phyloP scores from a whole-genome alignment of 2,888 invertebrate genomes.

The Pandemis heparana region DNA sequence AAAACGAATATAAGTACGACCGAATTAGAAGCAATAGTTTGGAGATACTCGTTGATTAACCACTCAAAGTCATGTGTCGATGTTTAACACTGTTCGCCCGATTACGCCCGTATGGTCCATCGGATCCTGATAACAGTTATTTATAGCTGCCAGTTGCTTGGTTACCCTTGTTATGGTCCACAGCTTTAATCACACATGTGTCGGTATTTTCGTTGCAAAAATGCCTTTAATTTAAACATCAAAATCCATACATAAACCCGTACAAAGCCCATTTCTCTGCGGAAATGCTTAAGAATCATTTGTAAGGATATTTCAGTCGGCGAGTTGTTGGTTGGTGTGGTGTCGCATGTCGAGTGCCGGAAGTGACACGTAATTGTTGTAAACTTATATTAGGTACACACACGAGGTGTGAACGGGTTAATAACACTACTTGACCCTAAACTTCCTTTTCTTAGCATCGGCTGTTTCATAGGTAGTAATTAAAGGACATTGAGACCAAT shows the following conservation, averaged over 20 bases:
- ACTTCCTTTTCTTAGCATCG: constrained; percentile 61
- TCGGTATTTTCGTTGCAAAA: background rate
- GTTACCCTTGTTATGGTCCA: constrained; percentile 57
- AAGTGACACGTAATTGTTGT: constrained; percentile 75
- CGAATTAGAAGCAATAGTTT: constrained; percentile 8
- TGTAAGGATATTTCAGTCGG: constrained; percentile 6
- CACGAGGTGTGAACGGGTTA: constrained; percentile 82
- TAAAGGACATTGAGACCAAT: constrained; percentile 38
- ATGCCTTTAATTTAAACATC: background rate
- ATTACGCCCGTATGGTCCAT: constrained; percentile 53
- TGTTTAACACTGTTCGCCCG: constrained; percentile 59
- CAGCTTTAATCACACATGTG: constrained; percentile 26
- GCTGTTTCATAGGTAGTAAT: constrained; percentile 24
- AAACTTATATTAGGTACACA: constrained; percentile 77
- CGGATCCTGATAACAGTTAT: constrained; percentile 73
- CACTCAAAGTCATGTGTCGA: constrained; percentile 30
- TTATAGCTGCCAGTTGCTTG: constrained; percentile 64
- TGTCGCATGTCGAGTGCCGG: constrained; percentile 61
- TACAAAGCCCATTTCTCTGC: background rate
- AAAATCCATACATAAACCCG: background rate
- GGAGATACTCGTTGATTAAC: constrained; percentile 39
- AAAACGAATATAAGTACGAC: background rate
- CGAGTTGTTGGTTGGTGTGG: constrained; percentile 57
- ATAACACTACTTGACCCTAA: constrained; percentile 80
- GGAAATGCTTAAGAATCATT: constrained; percentile 2